Evolutionary conservation across 2,113 vertebrate genomes (phyloP), one percentile per base, ranked within the genome.

Genomic region (Cebus imitator): DNA sequence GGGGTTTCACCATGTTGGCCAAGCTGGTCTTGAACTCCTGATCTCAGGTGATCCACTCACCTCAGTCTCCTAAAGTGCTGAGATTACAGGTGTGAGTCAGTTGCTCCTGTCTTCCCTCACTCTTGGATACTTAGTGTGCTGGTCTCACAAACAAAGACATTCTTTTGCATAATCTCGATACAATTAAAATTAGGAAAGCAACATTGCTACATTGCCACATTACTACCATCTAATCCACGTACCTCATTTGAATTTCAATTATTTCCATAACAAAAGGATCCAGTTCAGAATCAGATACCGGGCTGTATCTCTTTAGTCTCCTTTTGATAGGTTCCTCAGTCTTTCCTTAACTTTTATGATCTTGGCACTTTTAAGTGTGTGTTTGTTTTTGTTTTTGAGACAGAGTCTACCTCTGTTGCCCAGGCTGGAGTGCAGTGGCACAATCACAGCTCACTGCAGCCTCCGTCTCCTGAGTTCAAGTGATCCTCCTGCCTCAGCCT

Each of bases 301-400:
- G 23, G 2, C 6, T 10, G 5, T 27, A 21, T 18, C 18, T 79
- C 9, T 83, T 92, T 45, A 32, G 52, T 70, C 18, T 86, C 16
- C 18, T 72, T 94, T 21, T 37, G 37, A 37, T 80, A 64, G 5
- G 8, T 83, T 90, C 61, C 16, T 73, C 30, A 20, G 5, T 35
- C 58, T 95, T 90, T 23, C n/a, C 35, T 89, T 66, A 88, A 58
- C 18, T 64, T 86, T 78, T n/a, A 12, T 70, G 43, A 82, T 32
- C 30, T 87, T 83, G 50, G 55, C 5, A 43, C 18, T 96, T 79
- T 21, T 21, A 35, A 32, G 61, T 64, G 27, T 64, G 27, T 64
- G 27, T 32, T 27, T 79, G 32, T 21, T 30, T 30, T 30, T 64
- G 27, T 64, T 64, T 30, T 64, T 13, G 61, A 64, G 61, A 64